Base-by-base conservation (phyloP, 2,113 vertebrate genomes). In the Trichechus manatus region DNA sequence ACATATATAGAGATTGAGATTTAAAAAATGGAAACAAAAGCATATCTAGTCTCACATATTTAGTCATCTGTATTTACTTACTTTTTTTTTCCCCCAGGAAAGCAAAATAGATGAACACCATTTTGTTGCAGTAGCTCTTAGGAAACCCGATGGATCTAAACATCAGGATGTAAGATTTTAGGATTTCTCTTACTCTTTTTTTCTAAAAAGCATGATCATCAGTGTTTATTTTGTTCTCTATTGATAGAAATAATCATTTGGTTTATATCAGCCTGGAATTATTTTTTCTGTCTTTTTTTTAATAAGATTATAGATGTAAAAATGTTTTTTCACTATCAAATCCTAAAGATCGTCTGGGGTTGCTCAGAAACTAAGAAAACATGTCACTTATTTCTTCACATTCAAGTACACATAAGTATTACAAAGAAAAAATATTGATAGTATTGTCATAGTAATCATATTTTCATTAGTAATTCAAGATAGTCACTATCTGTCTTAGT, bases 91-190 rank as follows among this genome's bases (percentile, higher is more conserved):
- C n/a, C 29, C 20, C 72, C 97, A 99, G 99, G 99, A 99, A 98
- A 98, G 98, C 91, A 98, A 99, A 94, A 97, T 99, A 97, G 99
- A 99, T 97, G 97, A 97, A 25, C 98, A 98, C 77, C 99, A 99
- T 98, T 99, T 99, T 88, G 98, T 99, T 87, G 99, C 99, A n/a
- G 99, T 99, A 42, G 99, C 99, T 5, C 98, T 99, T 6, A 99
- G 99, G 96, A 99, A 98, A 93, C 96, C 97, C 6, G 98, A 98
- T 56, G 92, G 77, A 92, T 92, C 96, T 74, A 95, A 47, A 74
- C 96, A 96, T 87, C 96, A 98, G 19, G 75, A 95, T 93, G 99
- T 99, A 98, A 98, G 98, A 95, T 97, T 95, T 93, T 64, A 77
- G 5, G 1, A 94, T 97, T 91, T 15, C 4, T 77, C 90, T 50